Percentiles rank a stretch among this genome's conserved stretches.
Conservation (phyloP, 2,797 vertebrate species). For the Ibycter americanus region DNA sequence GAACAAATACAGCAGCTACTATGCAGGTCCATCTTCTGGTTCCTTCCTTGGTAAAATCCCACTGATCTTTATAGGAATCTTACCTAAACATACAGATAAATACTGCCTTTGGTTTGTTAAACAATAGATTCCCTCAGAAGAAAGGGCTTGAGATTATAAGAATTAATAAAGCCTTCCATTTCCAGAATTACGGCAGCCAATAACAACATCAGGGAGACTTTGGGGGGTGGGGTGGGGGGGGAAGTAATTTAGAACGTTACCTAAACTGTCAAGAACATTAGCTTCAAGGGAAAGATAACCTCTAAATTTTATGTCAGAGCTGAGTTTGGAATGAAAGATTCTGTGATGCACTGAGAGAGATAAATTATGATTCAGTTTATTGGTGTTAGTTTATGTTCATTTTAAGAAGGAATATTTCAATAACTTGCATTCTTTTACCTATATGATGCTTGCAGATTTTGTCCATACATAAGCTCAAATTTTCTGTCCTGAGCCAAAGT, state of each 20-base stretch:
- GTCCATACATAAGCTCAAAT: conserved; percentile 83
- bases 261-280: neutral
- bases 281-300: neutral
- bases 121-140: neutral
- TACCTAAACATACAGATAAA: neutral
- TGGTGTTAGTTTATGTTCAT: neutral
- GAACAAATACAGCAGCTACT: neutral
- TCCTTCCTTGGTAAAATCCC: neutral
- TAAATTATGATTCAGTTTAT: neutral
- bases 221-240: rapidly evolving
- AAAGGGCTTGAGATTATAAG: neutral
- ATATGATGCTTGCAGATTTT: conserved; percentile 81
- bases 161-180: neutral
- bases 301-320: neutral
- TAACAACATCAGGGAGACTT: neutral
- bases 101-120: neutral
- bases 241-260: neutral
- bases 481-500: conserved; percentile 84
- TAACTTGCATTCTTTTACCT: conserved; percentile 67
- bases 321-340: neutral
- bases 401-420: neutral
- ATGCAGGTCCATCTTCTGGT: neutral
- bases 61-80: neutral
- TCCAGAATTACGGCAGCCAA: neutral
- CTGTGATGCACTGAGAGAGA: neutral